phyloP scores from a whole-genome alignment of 2,888 invertebrate species.

The Tetragonula carbonaria region DNA sequence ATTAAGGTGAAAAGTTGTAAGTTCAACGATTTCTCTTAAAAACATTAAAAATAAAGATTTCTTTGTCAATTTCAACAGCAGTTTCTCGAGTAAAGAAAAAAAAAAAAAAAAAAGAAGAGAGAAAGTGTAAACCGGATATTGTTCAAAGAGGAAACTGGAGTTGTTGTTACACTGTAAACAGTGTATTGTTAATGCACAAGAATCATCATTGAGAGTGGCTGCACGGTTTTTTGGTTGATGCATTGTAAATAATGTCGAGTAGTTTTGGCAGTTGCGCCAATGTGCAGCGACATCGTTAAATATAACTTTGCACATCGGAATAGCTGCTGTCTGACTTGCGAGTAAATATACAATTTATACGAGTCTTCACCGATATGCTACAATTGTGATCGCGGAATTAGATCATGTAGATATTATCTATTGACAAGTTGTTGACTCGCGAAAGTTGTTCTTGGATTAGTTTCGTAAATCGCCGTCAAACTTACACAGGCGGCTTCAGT shows the following conservation, averaged over 20 bases:
- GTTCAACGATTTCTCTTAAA: too few species aligned
- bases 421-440: not conserved
- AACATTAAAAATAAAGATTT: too few species aligned
- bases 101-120: too few species aligned
- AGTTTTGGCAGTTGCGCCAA: conserved; percentile 74
- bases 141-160: not conserved
- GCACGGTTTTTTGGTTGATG: conserved; percentile 48
- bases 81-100: too few species aligned
- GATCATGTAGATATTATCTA: conserved; percentile 16
- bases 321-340: conserved; percentile 60
- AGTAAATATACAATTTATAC: conserved; percentile 61
- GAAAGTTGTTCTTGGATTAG: not conserved
- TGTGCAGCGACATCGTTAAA: conserved; percentile 75
- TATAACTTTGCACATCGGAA: conserved; percentile 72
- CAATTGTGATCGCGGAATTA: conserved; percentile 22
- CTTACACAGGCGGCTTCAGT: not conserved
- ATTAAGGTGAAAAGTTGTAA: too few species aligned
- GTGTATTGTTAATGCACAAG: conserved; percentile 22
- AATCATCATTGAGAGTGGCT: conserved; percentile 6
- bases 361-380: conserved; percentile 41
- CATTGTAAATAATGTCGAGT: conserved; percentile 69
- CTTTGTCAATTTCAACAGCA: too few species aligned
- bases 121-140: not conserved
- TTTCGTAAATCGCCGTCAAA: not conserved
- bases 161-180: conserved; percentile 16